Evolutionary conservation across 2,113 vertebrate species (phyloP).

Genomic region (Orycteropus afer): DNA sequence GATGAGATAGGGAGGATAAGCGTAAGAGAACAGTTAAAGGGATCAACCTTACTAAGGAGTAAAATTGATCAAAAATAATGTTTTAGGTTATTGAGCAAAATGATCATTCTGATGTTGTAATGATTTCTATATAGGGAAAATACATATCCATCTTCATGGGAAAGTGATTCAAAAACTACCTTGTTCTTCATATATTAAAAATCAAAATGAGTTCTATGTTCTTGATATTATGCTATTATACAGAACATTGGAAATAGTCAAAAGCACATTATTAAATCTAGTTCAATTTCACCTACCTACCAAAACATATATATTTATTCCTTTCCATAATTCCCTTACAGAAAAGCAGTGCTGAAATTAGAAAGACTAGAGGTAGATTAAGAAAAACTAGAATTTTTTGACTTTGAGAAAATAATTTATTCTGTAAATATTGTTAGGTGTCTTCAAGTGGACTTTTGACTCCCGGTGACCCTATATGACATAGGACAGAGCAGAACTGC

Average conservation of each 20-base stretch:
- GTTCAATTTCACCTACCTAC: background rate
- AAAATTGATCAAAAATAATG: background rate
- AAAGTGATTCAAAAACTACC: background rate
- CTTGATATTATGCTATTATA: background rate
- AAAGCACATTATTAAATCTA: background rate
- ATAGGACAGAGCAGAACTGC: background rate
- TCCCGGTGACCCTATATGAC: background rate
- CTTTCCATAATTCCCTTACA: background rate
- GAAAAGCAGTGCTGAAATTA: background rate
- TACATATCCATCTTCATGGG: background rate
- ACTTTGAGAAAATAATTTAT: background rate
- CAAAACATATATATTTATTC: background rate
- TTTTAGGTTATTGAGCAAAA: background rate
- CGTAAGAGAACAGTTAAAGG: background rate
- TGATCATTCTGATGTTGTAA: background rate
- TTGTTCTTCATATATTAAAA: background rate
- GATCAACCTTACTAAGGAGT: background rate
- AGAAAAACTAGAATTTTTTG: background rate
- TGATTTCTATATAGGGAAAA: background rate
- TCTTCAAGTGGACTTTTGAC: background rate
- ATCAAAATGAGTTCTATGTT: background rate
- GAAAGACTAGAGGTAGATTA: background rate
- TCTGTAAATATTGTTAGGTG: background rate
- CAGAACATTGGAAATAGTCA: background rate
- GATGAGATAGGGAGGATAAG: background rate